Percentiles rank a stretch among this genome's conserved stretches.
phyloP scores from a whole-genome alignment of 2,888 invertebrate genomes.

The Pedicia rivosa region DNA sequence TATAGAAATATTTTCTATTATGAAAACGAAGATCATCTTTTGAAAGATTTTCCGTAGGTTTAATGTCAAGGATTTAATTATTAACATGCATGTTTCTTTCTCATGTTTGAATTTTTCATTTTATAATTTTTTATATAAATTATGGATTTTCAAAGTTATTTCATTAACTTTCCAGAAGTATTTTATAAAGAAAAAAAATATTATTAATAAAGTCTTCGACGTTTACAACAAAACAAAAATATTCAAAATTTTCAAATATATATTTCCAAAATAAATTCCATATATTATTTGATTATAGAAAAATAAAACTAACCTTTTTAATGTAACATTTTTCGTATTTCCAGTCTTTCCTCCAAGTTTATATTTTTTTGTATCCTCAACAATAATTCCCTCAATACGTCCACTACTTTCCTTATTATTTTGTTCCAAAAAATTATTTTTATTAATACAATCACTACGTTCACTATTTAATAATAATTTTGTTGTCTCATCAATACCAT shows the following conservation, averaged over 20 bases:
- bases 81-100: too few species aligned
- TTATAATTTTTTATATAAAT: too few species aligned
- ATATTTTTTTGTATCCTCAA: conserved; percentile 1
- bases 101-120: too few species aligned
- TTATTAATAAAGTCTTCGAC: too few species aligned
- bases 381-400: neutral
- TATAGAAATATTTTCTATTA: too few species aligned
- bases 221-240: neutral
- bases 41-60: too few species aligned
- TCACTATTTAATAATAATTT: conserved; percentile 11
- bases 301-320: conserved; percentile 22
- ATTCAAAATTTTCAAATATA: neutral
- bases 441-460: conserved; percentile 5
- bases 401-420: neutral
- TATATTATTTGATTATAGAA: neutral
- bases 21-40: too few species aligned
- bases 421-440: neutral
- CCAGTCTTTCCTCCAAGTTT: conserved; percentile 2
- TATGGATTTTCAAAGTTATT: too few species aligned
- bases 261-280: neutral
- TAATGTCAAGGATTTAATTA: too few species aligned
- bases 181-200: too few species aligned
- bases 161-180: too few species aligned
- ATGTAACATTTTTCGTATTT: conserved; percentile 23
- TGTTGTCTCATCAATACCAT: conserved; percentile 10